Evolutionary conservation across 2,797 vertebrate species (phyloP), one percentile per base, ranked within the genome.

Genomic region (Eutrigla gurnardus): DNA sequence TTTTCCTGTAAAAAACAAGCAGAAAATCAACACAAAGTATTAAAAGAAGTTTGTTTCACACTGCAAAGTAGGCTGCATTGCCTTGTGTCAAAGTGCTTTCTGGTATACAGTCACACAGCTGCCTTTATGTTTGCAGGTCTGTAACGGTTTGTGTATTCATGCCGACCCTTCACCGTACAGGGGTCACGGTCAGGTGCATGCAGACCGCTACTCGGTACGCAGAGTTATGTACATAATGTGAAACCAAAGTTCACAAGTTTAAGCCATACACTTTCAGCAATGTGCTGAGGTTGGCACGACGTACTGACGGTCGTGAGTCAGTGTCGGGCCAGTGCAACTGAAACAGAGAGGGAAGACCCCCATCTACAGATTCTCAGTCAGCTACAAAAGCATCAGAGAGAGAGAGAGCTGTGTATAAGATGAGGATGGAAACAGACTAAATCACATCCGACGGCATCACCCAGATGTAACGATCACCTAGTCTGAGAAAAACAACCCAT

Each of bases 1-100:
- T 95, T 89, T 99, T 99, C 98, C 98, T 99, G 88, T 52, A 86
- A 75, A 68, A 77, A 25, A 25, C 25, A 25, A 25, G 2, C 25
- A 25, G 25, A 25, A 25, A 25, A 25, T 25, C 11, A 66, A 33
- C 1, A 45, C 5, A 15, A 32, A 6, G 45, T 5, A n/a, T 25
- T 25, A 25, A 25, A 52, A 84, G 49, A 68, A 2, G 46, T 40
- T 18, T 7, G 37, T 37, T 39, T 49, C 18, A 11, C 37, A 40
- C 14, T 6, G 45, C 8, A 64, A 18, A 65, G 32, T 12, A 6
- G 33, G 40, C 46, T 4, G 18, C 12, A 40, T 13, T 35, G 71
- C 18, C 18, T 59, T 18, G 9, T 10, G 39, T 46, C 57, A 17
- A 32, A 65, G 17, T 15, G 58, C 13, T 52, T 42, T 18, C 37